These are phyloP conservation scores for Cariama cristata DNA, from an alignment of 2,113 vertebrate genomes.

Conservation along the genomic window DNA sequence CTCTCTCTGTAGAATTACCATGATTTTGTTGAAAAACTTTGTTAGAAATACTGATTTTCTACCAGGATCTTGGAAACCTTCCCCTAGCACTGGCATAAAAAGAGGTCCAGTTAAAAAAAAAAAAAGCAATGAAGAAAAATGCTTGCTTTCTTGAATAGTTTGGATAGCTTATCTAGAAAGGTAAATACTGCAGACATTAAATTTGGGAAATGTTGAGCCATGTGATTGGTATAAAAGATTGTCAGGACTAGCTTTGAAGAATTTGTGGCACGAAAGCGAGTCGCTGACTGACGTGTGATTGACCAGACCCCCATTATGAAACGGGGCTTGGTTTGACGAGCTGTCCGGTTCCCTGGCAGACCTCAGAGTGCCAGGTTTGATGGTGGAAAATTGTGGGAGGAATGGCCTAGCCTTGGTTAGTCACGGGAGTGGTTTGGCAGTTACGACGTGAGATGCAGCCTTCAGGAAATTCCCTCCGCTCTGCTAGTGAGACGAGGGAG, in stretches of 20 bases:
- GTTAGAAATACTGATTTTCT: neutral
- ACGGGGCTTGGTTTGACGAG: neutral
- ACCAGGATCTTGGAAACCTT: neutral
- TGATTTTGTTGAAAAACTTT: neutral
- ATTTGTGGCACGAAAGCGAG: neutral
- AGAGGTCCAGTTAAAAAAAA: neutral
- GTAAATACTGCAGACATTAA: neutral
- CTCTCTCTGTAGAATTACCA: neutral
- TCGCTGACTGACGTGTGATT: neutral
- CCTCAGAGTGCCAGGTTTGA: neutral
- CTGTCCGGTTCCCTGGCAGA: neutral
- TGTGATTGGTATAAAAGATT: neutral
- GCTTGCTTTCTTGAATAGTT: neutral
- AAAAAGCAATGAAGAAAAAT: neutral
- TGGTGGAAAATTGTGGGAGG: neutral
- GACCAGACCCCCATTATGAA: neutral
- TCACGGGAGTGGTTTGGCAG: neutral
- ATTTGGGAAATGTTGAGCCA: no score
- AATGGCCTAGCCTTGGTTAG: neutral
- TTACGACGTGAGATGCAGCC: neutral
- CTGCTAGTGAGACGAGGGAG: neutral
- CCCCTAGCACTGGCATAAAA: neutral
- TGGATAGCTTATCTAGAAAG: neutral
- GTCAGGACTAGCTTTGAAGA: neutral
- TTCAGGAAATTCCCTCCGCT: neutral